phyloP scores from a whole-genome alignment of 2,888 invertebrate species.

The Diarsia rubi region DNA sequence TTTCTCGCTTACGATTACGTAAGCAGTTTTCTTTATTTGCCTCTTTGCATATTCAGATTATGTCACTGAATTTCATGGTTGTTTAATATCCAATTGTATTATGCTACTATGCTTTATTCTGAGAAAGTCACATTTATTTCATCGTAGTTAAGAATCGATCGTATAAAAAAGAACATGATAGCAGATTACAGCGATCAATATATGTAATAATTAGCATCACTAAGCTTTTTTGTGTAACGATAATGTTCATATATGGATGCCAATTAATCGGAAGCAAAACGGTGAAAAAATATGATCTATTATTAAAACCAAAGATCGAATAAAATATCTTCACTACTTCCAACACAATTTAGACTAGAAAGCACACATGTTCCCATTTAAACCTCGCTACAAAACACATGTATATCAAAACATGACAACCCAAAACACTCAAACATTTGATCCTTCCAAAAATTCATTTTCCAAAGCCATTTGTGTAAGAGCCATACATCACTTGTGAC shows the following conservation, averaged over 20 bases:
- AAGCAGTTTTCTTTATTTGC: conserved; percentile 41
- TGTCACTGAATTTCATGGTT: conserved; percentile 6
- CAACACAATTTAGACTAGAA: neutral
- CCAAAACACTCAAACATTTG: conserved; percentile 34
- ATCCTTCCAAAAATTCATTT: conserved; percentile 39
- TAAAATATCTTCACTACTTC: neutral
- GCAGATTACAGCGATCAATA: neutral
- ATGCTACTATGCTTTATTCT: neutral
- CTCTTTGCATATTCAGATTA: conserved; percentile 4
- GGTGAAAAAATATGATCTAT: neutral
- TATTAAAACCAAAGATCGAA: no score
- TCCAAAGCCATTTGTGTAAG: conserved; percentile 35
- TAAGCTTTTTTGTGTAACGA: neutral
- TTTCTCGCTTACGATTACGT: conserved; percentile 2
- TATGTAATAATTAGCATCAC: neutral
- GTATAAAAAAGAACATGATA: no score
- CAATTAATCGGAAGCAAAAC: neutral
- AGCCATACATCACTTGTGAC: conserved; percentile 55
- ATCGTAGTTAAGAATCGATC: neutral
- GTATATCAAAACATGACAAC: conserved; percentile 7
- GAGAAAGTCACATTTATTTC: neutral
- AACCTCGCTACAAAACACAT: conserved; percentile 17
- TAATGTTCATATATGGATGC: neutral
- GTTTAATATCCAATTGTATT: conserved; percentile 2
- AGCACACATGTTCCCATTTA: neutral